phyloP scores from a whole-genome alignment of 2,888 invertebrate species.

The Mimumesa dahlbomi region DNA sequence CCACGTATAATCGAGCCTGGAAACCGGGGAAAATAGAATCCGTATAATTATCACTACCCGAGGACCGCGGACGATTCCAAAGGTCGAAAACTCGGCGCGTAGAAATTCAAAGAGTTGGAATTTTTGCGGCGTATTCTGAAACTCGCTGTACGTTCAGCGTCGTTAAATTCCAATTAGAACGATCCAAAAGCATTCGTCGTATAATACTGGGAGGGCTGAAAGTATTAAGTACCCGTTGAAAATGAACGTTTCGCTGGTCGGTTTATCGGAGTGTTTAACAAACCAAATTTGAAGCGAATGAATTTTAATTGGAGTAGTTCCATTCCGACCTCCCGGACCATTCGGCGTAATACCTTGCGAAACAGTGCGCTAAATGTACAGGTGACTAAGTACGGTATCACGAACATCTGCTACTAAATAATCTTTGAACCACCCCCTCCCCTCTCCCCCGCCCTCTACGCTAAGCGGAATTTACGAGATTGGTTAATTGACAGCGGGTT shows the following conservation, averaged over 20 bases:
- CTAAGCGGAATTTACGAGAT: constrained; percentile 29
- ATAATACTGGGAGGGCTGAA: too few relatives aligned
- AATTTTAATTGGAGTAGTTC: not conserved
- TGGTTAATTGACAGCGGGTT: constrained; percentile 35
- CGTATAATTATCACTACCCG: constrained; percentile 22
- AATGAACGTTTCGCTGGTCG: too few relatives aligned
- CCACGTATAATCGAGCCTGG: constrained; percentile 8
- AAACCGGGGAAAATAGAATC: constrained; percentile 9
- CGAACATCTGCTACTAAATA: constrained; percentile 25
- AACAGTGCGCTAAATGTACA: not conserved
- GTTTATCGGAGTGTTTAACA: too few relatives aligned
- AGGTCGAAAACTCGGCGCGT: too few relatives aligned
- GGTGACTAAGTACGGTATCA: not conserved
- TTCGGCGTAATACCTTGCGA: not conserved
- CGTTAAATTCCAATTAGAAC: too few relatives aligned
- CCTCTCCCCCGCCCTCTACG: too few relatives aligned
- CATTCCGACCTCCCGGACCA: not conserved
- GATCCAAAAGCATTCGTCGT: too few relatives aligned
- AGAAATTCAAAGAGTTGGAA: too few relatives aligned
- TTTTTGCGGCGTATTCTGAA: too few relatives aligned
- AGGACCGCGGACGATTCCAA: too few relatives aligned
- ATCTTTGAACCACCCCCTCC: constrained; percentile 23
- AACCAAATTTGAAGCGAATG: not conserved
- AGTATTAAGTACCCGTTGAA: too few relatives aligned
- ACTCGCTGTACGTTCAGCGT: too few relatives aligned